These are phyloP conservation scores for Anthopleura sola DNA, from an alignment of 64 coral and sea anemone species.

Conservation along the genomic window DNA sequence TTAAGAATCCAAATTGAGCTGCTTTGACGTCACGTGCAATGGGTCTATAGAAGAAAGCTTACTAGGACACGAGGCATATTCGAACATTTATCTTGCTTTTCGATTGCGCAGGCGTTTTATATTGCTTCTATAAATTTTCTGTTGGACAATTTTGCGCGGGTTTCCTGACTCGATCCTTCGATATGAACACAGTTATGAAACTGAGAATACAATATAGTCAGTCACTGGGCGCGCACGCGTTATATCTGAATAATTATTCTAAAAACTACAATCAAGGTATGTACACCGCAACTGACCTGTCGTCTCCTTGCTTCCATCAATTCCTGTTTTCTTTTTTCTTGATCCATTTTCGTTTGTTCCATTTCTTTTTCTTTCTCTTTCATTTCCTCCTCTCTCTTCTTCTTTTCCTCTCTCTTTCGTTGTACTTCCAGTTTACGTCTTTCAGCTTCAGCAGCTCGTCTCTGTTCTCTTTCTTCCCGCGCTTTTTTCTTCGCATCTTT, in stretches of 20 bases:
- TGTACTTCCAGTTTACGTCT: constrained; percentile 84
- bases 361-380: constrained; percentile 81
- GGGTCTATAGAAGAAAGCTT: no score
- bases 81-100: no score
- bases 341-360: constrained; percentile 70
- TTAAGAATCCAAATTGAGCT: no score
- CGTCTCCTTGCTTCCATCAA: constrained; percentile 58
- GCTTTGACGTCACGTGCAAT: no score
- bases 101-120: no score
- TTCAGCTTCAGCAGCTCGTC: constrained; percentile 76
- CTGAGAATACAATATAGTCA: no score
- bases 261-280: neutral
- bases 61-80: no score
- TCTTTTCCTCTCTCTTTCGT: constrained; percentile 86
- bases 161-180: no score
- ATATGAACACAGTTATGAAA: no score
- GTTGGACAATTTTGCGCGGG: no score
- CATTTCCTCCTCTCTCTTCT: constrained; percentile 81
- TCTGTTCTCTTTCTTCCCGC: constrained; percentile 77
- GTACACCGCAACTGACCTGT: neutral
- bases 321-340: constrained; percentile 71
- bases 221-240: no score
- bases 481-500: constrained; percentile 89
- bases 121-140: no score
- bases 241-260: neutral